These are phyloP conservation scores for Siniperca scherzeri DNA, from an alignment of 2,797 vertebrate genomes.

Conservation along the genomic window DNA sequence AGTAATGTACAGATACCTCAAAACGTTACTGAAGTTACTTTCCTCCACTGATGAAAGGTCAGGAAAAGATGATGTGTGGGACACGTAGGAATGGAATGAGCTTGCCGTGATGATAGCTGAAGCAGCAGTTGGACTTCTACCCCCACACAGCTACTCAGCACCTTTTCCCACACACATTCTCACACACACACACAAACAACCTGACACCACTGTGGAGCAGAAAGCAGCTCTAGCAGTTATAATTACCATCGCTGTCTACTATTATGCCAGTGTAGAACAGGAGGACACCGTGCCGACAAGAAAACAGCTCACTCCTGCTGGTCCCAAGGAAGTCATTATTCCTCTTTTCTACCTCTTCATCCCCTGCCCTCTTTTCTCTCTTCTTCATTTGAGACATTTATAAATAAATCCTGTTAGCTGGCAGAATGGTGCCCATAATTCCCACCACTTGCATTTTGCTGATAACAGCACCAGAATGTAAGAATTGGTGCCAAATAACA, in stretches of 20 bases:
- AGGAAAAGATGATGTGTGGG: constrained; percentile 38
- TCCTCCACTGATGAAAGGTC: constrained; percentile 37
- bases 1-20: not conserved
- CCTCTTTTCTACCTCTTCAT: constrained; percentile 24
- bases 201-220: constrained; percentile 40
- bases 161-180: constrained; percentile 33
- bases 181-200: constrained; percentile 44
- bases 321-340: constrained; percentile 57
- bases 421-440: constrained; percentile 50
- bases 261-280: constrained; percentile 45
- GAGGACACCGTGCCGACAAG: constrained; percentile 33
- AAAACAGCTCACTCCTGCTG: constrained; percentile 55
- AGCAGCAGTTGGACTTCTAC: constrained; percentile 60
- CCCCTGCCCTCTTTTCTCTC: not conserved
- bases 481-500: constrained; percentile 46
- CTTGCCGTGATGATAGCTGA: constrained; percentile 44
- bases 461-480: constrained; percentile 49
- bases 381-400: constrained; percentile 55
- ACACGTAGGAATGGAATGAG: constrained; percentile 24
- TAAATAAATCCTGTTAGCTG: constrained; percentile 68
- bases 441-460: constrained; percentile 53
- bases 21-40: not conserved
- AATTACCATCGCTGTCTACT: constrained; percentile 64
- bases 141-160: constrained; percentile 58
- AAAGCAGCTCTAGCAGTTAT: constrained; percentile 53